Evolutionary conservation across 2,113 vertebrate species (phyloP).

Genomic region (Tragelaphus strepsiceros): DNA sequence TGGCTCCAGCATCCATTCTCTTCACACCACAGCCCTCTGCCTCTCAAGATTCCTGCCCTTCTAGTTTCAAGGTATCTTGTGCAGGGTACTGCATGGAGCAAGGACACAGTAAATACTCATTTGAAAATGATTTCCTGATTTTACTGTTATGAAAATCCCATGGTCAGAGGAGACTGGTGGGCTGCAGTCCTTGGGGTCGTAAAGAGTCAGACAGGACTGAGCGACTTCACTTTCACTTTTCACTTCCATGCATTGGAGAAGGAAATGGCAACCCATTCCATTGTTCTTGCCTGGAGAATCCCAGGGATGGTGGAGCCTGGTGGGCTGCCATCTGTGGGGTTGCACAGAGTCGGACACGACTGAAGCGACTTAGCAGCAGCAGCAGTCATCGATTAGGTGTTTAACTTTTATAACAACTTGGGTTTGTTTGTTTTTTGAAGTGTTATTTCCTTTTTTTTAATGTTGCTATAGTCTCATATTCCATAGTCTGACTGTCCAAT

Average conservation of each 20-base stretch:
- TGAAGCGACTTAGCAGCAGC: no score
- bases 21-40: fast-evolving
- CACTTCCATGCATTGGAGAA: no score
- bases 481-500: background rate
- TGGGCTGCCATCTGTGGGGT: no score
- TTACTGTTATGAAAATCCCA: background rate
- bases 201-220: no score
- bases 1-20: background rate
- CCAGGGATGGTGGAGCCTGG: no score
- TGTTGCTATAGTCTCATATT: background rate
- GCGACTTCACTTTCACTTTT: no score
- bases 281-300: no score
- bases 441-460: background rate
- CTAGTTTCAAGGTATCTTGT: background rate
- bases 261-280: no score
- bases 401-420: background rate
- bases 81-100: background rate
- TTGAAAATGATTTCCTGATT: background rate
- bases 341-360: no score
- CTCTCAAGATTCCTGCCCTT: background rate
- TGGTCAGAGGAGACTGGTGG: no score
- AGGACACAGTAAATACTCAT: background rate
- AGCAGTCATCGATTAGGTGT: background rate
- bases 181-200: no score
- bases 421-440: background rate